Base-by-base conservation (phyloP, 2,113 vertebrate species). In the Sylvia atricapilla region DNA sequence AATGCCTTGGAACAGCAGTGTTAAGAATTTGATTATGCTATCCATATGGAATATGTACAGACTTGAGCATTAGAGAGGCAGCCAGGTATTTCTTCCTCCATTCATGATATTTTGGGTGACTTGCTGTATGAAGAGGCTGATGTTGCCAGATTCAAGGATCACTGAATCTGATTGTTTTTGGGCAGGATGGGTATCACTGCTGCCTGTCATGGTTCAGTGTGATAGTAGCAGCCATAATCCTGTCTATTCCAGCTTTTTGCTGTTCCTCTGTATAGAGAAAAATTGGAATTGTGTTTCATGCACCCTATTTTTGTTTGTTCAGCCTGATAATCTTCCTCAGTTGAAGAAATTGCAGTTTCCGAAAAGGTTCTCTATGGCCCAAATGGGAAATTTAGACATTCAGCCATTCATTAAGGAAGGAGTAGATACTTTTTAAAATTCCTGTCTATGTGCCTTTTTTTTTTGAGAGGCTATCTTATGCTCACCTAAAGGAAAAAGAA, bases 141-240 rank as follows among this genome's bases (percentile, higher is more conserved):
- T 58, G 44, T 49, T 94, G 78, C 27, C 41, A 37, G 82, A 44
- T 13, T 2, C 0, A 22, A 56, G 30, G 17, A 13, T 35, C 52
- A 33, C 27, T 28, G 60, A 64, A 49, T 62, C 56, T 31, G 50
- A 28, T 35, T 84, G 33, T 43, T 70, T 70, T 53, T 33, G 23
- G 37, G 6, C 7, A 7, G 33, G 19, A 6, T 73, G 24, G 20
- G 8, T 67, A 7, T 74, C 0, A 0, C 59, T 64, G 31, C 76
- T 86, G 44, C 50, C 37, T 66, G 33, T 35, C 47, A 17, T 11
- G 3, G 30, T 64, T 87, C 52, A 55, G 30, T 50, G 21, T 44
- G 22, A 28, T 46, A 84, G 66, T 16, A 82, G 53, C 52, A 75
- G 49, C 37, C 25, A 5, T 23, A 6, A 27, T 80, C 24, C 30